Evolutionary conservation across 2,113 vertebrate genomes (phyloP), one percentile per base, ranked within the genome.

Genomic region (Microcebus jonahi): DNA sequence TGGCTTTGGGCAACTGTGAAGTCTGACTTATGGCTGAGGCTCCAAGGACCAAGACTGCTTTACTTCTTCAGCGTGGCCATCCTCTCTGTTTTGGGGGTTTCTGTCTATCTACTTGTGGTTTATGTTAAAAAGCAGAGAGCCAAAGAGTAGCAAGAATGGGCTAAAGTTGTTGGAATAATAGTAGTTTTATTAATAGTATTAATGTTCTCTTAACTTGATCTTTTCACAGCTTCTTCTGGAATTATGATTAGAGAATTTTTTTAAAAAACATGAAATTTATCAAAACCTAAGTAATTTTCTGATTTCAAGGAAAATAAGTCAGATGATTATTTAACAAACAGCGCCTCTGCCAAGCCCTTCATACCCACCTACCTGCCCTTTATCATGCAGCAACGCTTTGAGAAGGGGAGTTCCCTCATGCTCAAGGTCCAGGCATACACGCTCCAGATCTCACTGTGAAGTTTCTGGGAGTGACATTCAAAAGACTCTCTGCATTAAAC

Each of bases 341-440:
- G 59, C 0, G 0, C 10, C 2, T 31, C 18, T 45, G 10, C 0
- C 0, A 1, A 39, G 39, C 17, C 9, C 25, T 36, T 20, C 8
- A 13, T 4, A 48, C 25, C 36, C 34, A 25, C 23, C n/a, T 2
- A 25, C n/a, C 39, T 3, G 10, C 6, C 45, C 18, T 71, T 20
- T 14, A 4, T n/a, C 11, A 8, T 0, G 6, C 2, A 90, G 14
- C 8, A 55, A 9, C 6, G 4, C 53, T 20, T 0, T 9, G 27
- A 17, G 65, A 42, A 29, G 27, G 42, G 21, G 10, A 34, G 3
- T 2, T 31, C 67, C 34, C 59, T 59, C 10, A 3, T 29, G 12
- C 0, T 10, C 34, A 20, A 48, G 34, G n/a, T 50, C 31, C 14
- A 31, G 5, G n/a, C 31, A 11, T 1, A 3, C 5, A 4, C 4